Percentiles rank a stretch among this genome's conserved stretches.
These are phyloP conservation scores for Ciconia maguari DNA, from an alignment of 2,113 vertebrate species.

Conservation along the genomic window DNA sequence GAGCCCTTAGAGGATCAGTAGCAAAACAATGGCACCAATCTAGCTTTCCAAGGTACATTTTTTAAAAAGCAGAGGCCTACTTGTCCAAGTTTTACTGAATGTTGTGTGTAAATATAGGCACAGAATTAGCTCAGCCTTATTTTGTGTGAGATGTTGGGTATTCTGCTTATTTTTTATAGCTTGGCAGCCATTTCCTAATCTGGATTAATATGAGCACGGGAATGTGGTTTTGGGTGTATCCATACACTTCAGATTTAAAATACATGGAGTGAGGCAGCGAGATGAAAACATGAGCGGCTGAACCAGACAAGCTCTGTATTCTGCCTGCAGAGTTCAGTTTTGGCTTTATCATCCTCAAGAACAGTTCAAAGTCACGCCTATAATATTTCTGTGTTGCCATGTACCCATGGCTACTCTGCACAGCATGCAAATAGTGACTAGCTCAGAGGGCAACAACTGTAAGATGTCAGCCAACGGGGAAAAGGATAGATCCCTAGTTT, in stretches of 20 bases:
- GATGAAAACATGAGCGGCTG: not conserved
- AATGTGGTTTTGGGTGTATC: not conserved
- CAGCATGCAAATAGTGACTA: not conserved
- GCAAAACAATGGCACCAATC: not conserved
- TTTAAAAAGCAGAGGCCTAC: not conserved
- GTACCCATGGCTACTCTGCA: not conserved
- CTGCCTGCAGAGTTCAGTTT: not conserved
- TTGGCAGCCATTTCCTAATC: not conserved
- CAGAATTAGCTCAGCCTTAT: not conserved
- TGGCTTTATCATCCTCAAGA: not conserved
- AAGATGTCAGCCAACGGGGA: constrained; percentile 1
- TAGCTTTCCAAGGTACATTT: not conserved
- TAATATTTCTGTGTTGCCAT: not conserved
- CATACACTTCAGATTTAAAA: not conserved
- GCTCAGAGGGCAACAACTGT: not conserved
- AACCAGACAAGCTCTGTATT: not conserved
- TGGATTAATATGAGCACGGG: not conserved
- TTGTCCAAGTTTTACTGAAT: not conserved
- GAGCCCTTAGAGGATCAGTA: not conserved
- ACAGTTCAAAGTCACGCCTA: not conserved
- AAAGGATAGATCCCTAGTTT: not conserved
- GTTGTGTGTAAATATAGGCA: not conserved
- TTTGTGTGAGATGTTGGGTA: not conserved
- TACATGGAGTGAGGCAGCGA: not conserved
- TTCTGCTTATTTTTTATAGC: not conserved